Conservation (phyloP, 1,140 invertebrate species). For the Trachymyrmex cornetzi region DNA sequence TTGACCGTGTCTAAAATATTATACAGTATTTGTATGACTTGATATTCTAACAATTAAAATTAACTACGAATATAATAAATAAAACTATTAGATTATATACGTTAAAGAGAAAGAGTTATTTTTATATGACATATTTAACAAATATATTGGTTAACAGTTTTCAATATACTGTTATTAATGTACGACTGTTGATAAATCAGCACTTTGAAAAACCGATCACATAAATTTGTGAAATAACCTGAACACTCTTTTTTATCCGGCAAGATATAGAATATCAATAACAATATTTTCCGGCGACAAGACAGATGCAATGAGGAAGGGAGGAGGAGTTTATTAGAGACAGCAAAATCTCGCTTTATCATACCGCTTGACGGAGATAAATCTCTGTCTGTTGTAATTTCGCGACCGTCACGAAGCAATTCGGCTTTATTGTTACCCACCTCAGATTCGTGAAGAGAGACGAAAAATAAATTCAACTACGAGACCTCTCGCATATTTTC, state of each 20-base stretch:
- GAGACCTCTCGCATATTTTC: slow-evolving; percentile 27
- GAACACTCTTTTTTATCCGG: background rate
- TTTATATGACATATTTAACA: background rate
- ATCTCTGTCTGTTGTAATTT: slow-evolving; percentile 47
- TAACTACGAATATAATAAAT: too few relatives aligned
- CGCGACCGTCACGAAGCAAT: background rate
- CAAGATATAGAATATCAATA: slow-evolving; percentile 40
- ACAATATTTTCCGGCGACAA: background rate
- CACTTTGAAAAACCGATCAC: background rate
- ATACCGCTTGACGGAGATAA: slow-evolving; percentile 56
- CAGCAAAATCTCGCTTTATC: background rate
- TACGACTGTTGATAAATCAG: background rate
- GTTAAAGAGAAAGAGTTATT: background rate
- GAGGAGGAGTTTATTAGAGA: slow-evolving; percentile 41
- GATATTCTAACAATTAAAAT: too few relatives aligned
- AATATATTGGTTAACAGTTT: background rate
- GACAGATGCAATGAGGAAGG: background rate
- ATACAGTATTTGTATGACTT: background rate
- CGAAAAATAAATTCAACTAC: slow-evolving; percentile 54
- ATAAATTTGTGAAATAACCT: background rate
- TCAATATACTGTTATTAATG: too few relatives aligned
- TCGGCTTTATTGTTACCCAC: slow-evolving; percentile 33
- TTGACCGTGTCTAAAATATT: background rate
- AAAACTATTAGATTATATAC: background rate
- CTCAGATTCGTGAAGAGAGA: background rate